Evolutionary conservation across 2,113 vertebrate genomes (phyloP), one percentile per base, ranked within the genome.

Genomic region (Equus quagga): DNA sequence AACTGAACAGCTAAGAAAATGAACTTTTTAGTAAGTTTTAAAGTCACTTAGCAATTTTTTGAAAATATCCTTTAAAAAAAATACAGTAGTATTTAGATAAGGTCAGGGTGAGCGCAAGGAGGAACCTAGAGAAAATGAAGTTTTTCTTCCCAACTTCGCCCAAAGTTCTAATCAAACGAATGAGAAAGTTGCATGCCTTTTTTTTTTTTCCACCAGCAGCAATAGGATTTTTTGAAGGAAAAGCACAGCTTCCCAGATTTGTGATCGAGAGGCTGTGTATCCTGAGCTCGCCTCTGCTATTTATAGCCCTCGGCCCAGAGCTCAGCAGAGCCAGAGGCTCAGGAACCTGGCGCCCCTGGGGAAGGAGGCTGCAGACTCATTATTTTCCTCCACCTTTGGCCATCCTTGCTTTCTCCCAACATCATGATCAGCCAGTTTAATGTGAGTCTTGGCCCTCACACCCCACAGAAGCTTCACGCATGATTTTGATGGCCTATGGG

Each of bases 381-480:
- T 92, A 86, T 93, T 89, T 94, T 58, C 92, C 94, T 94, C 58
- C 67, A 1, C 28, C 28, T 62, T 62, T n/a, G 46, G 54, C 5
- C 17, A 28, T 8, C 54, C 60, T 26, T 6, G 70, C 4, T 5
- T 90, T 49, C n/a, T 65, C 36, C 28, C 36, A 5, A 70, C 36
- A 26, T 24, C 36, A 44, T 36, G 89, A 19, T 19, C 79, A 46
- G 13, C 67, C 49, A 17, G 8, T 73, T 58, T 49, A 41, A n/a
- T 10, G 10, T 15, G 49, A 91, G 49, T 36, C 31, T 9, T 33
- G 23, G 19, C 14, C 5, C 65, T 2, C 3, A 1, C 31, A 13
- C 8, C 14, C 8, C 0, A 14, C 8, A 49, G 5, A 60, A 44
- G 58, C 44, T 84, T 9, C 41, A 87, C 51, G n/a, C 18, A 24